A percentile compares a stretch with the other conserved stretches of the same genome.
Conservation (phyloP, 1,140 invertebrate species). For the Tetramorium simillimum region DNA sequence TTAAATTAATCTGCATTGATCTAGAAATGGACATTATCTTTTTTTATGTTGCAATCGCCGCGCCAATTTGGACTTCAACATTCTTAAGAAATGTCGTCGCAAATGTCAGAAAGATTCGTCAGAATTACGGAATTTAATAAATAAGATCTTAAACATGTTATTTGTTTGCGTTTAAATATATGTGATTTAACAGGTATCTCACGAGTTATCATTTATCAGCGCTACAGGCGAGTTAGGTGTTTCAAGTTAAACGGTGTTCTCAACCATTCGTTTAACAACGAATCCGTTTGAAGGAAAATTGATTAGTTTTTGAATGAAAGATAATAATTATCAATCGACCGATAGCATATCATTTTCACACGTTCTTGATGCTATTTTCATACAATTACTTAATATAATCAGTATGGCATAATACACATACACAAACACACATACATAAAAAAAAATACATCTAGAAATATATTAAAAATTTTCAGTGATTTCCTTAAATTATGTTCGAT, state of each 20-base stretch:
- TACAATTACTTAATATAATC: neutral
- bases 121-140: neutral
- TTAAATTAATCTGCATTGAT: neutral
- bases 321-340: neutral
- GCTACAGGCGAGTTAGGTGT: neutral
- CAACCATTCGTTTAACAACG: neutral
- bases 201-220: conserved; percentile 16
- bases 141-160: conserved; percentile 4
- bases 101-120: neutral
- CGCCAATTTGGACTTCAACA: neutral
- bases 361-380: neutral
- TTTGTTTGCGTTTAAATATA: conserved; percentile 7
- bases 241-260: neutral
- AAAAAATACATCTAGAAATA: neutral
- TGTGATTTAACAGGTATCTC: neutral
- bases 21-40: neutral
- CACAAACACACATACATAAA: neutral
- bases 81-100: neutral
- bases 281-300: neutral
- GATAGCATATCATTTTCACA: conserved; percentile 39
- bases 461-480: neutral
- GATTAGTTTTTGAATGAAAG: conserved; percentile 21
- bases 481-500: neutral
- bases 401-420: neutral
- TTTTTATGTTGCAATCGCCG: neutral